These are phyloP conservation scores for Oenanthe oenanthe DNA, from an alignment of 2,113 vertebrate genomes.

Conservation along the genomic window DNA sequence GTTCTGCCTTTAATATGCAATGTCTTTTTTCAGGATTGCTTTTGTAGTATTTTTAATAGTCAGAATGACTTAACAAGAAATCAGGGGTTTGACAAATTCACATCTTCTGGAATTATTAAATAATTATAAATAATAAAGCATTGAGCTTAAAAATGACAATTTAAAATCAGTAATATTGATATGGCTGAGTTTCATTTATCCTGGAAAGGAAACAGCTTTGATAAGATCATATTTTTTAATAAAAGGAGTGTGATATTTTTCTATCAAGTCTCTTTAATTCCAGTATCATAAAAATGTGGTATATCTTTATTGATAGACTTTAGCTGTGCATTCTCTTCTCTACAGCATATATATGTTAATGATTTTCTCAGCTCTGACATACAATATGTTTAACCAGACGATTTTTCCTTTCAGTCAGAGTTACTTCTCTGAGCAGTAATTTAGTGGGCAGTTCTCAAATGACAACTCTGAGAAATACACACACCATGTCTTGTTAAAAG, in stretches of 20 bases:
- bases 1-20: background rate
- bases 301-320: slow-evolving; percentile 63
- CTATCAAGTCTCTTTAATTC: slow-evolving; percentile 55
- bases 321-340: slow-evolving; percentile 40
- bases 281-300: slow-evolving; percentile 53
- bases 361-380: slow-evolving; percentile 59
- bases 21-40: background rate
- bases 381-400: slow-evolving; percentile 46
- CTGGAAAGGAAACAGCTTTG: slow-evolving; percentile 54
- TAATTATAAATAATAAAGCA: slow-evolving; percentile 59
- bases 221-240: slow-evolving; percentile 44
- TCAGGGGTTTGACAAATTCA: background rate
- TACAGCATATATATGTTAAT: slow-evolving; percentile 53
- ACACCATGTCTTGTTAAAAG: slow-evolving; percentile 12
- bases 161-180: slow-evolving; percentile 53
- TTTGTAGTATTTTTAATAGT: background rate
- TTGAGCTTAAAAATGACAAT: slow-evolving; percentile 18
- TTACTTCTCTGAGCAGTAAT: slow-evolving; percentile 58
- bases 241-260: slow-evolving; percentile 40
- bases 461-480: slow-evolving; percentile 46
- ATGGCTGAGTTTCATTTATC: slow-evolving; percentile 13
- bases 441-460: slow-evolving; percentile 60
- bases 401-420: slow-evolving; percentile 47
- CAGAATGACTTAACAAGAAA: background rate
- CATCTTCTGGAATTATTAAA: slow-evolving; percentile 26